Conservation (phyloP, 2,888 invertebrate genomes). For the Microplitis deprimator region DNA sequence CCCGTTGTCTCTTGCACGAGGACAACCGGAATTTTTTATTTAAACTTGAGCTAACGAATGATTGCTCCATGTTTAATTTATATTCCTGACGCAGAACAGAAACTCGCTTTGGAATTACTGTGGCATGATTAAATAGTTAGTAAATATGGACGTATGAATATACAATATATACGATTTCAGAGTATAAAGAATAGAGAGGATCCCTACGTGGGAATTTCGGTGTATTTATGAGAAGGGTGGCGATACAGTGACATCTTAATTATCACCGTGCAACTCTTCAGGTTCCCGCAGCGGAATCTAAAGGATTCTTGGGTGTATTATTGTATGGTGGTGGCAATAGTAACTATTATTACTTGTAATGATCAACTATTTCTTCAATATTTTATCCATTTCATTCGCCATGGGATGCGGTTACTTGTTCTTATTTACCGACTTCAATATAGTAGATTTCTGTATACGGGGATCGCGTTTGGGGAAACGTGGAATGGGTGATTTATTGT, state of each 20-base stretch:
- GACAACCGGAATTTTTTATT: slow-evolving; percentile 29
- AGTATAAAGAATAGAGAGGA: slow-evolving; percentile 31
- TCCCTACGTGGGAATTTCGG: slow-evolving; percentile 51
- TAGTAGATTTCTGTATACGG: neutral
- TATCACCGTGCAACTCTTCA: slow-evolving; percentile 47
- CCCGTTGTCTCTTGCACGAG: slow-evolving; percentile 37
- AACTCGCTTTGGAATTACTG: slow-evolving; percentile 38
- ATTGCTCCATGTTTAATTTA: slow-evolving; percentile 66
- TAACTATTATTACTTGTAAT: neutral
- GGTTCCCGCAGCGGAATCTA: slow-evolving; percentile 11
- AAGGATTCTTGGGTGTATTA: slow-evolving; percentile 5
- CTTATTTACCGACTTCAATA: neutral
- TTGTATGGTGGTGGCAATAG: neutral
- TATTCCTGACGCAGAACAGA: slow-evolving; percentile 54
- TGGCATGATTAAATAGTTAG: slow-evolving; percentile 54
- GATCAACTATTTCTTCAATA: neutral
- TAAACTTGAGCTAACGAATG: slow-evolving; percentile 55
- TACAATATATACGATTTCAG: slow-evolving; percentile 30
- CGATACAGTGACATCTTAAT: slow-evolving; percentile 52
- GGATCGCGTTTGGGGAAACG: neutral
- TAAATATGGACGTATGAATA: slow-evolving; percentile 49
- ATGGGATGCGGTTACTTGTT: slow-evolving; percentile 12
- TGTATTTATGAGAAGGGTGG: slow-evolving; percentile 51
- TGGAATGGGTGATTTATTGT: slow-evolving; percentile 45
- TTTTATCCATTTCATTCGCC: slow-evolving; percentile 20